Base-by-base conservation (phyloP, 2,797 vertebrate genomes). In the Coccyzus lansbergi region DNA sequence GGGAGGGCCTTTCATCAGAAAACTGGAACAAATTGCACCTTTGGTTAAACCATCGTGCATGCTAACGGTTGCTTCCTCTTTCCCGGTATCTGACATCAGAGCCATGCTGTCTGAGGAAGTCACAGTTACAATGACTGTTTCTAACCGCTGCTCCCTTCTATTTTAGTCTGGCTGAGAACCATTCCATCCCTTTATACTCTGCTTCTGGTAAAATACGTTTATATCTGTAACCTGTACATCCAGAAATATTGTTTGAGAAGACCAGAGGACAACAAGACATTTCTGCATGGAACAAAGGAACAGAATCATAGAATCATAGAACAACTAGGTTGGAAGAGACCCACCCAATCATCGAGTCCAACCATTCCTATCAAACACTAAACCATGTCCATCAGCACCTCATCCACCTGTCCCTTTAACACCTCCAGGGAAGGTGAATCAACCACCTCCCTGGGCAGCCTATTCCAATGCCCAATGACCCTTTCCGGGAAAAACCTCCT, bases 21-120 rank as follows among this genome's bases (percentile, higher is more conserved):
- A 90, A 82, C 58, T 95, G 93, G 83, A 95, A 92, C 82, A 93
- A 91, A 92, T 10, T 88, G 86, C 86, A 84, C 72, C 86, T 95
- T 91, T 86, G 92, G 88, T 92, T 94, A 95, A 95, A 79, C 76
- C 86, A 72, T 89, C 59, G 58, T 56, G 74, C 71, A 81, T 56
- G 34, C 76, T 88, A 86, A 85, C 46, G 6, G 9, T 90, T 64
- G 64, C 89, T 89, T 94, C 92, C 94, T 95, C 86, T 88, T 93
- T 95, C 93, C 91, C 56, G 4, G 77, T 91, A 86, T 93, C 94
- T 92, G 78, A 93, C 95, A 92, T 96, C 94, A 96, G 63, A 80
- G 76, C 74, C 71, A 25, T 58, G 72, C 74, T 72, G 81, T 75
- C 91, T 84, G 88, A 95, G 88, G 93, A 96, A 96, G 94, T 92